Base-by-base conservation (phyloP, 1,140 invertebrate genomes). In the Arctopsyche grandis region DNA sequence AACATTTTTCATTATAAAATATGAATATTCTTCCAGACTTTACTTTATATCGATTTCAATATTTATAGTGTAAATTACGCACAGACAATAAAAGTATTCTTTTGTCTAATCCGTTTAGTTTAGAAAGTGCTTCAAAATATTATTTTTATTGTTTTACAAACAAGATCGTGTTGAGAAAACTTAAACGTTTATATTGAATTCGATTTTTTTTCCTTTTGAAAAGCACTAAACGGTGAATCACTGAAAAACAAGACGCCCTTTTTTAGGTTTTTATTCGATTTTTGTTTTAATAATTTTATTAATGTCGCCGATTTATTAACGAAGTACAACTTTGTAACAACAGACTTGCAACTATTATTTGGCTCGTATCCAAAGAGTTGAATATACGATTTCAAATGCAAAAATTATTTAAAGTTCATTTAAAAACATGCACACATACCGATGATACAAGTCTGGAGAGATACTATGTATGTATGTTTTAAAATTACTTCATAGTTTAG, bases 31-130 rank as follows among this genome's bases (percentile, higher is more conserved):
- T 1, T 24, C 22, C 63, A 66, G 63, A 66, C 63, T 66, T 60
- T 60, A 19, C 56, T 60, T 66, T 26, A 66, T 66, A 29, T 66
- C 21, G 21, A 66, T 66, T 66, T 66, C 24, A 66, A 66, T n/a
- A n/a, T 66, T 29, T 29, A 66, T 24, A 66, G 22, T 22, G 19
- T 12, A 12, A 12, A 66, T 66, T 66, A 66, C 21, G 5, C 14
- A 12, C 24, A 66, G 1, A 22, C 63, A 66, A 26, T 24, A 22
- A 66, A 29, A 29, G 24, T 66, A 66, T 66, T 66, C 12, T 66
- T 66, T 29, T 19, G 10, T 26, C 63, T 14, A 52, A 16, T 52
- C 16, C 48, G 48, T 52, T 16, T 52, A 5, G 48, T 52, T 52
- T 1, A 52, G 10, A 52, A 66, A 66, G 24, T 12, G 9, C 19